Percentiles rank a stretch among this genome's conserved stretches.
These are phyloP conservation scores for Zaprionus lineosus DNA, from an alignment of 2,888 invertebrate species.

Conservation along the genomic window DNA sequence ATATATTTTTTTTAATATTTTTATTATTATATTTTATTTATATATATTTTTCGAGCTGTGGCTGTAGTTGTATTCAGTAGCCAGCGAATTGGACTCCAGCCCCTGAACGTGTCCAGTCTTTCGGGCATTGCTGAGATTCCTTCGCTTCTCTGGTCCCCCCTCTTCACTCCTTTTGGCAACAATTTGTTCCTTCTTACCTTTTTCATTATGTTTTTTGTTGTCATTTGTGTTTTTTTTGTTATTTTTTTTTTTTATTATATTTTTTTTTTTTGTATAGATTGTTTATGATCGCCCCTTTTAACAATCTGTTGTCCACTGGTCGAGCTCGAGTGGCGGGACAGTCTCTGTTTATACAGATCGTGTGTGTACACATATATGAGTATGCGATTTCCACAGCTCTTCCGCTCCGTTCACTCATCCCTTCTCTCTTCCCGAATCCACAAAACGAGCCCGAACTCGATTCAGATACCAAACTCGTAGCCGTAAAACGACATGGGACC, in stretches of 20 bases:
- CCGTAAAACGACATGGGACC: slow-evolving; percentile 18
- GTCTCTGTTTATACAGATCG: slow-evolving; percentile 12
- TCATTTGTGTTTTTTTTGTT: slow-evolving; percentile 12
- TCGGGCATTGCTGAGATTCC: slow-evolving; percentile 37
- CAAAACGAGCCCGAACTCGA: slow-evolving; percentile 18
- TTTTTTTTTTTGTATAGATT: slow-evolving; percentile 32
- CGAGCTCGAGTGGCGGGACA: slow-evolving; percentile 23
- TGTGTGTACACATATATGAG: slow-evolving; percentile 15
- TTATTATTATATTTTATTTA: no score
- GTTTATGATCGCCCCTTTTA: slow-evolving; percentile 30
- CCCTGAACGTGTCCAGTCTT: slow-evolving; percentile 21
- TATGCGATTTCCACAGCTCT: slow-evolving; percentile 62
- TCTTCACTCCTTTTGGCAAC: slow-evolving; percentile 52
- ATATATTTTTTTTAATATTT: no score
- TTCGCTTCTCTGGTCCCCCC: slow-evolving; percentile 12
- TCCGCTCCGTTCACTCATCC: slow-evolving; percentile 21
- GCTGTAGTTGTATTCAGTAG: no score
- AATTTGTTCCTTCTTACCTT: slow-evolving; percentile 46
- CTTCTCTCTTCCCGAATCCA: slow-evolving; percentile 11
- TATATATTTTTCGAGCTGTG: no score
- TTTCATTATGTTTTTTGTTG: slow-evolving; percentile 27
- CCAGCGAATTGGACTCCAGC: slow-evolving; percentile 34
- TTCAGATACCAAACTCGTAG: slow-evolving; percentile 21
- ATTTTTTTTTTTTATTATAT: slow-evolving; percentile 1
- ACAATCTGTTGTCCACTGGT: slow-evolving; percentile 10